These are phyloP conservation scores for Acipenser oxyrinchus DNA, from an alignment of 2,797 vertebrate species.

Conservation along the genomic window DNA sequence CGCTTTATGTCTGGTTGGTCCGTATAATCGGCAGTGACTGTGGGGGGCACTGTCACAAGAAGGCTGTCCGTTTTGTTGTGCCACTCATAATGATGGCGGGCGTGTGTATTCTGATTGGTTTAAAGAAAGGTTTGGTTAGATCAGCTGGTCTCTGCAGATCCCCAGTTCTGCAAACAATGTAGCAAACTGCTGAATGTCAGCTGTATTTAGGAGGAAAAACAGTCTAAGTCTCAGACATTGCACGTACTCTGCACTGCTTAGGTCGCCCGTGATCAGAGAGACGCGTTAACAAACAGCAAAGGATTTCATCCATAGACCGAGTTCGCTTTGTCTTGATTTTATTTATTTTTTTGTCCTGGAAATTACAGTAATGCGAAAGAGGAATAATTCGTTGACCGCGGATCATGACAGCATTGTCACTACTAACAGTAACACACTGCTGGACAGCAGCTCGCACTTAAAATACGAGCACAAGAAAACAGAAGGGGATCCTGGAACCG, in stretches of 20 bases:
- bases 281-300: not conserved
- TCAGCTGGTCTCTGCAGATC: slow-evolving; percentile 58
- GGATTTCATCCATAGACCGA: not conserved
- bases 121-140: slow-evolving; percentile 24
- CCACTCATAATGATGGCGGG: slow-evolving; percentile 16
- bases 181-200: slow-evolving; percentile 32
- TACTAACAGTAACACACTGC: slow-evolving; percentile 30
- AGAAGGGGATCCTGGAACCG: slow-evolving; percentile 26
- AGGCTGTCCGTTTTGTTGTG: not conserved
- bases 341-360: not conserved
- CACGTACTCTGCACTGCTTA: slow-evolving; percentile 9
- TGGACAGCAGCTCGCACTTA: slow-evolving; percentile 52
- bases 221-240: slow-evolving; percentile 5
- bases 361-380: slow-evolving; percentile 73
- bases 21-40: too few species aligned
- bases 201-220: slow-evolving; percentile 21
- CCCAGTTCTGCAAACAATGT: slow-evolving; percentile 40
- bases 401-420: slow-evolving; percentile 54
- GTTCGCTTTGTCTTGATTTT: not conserved
- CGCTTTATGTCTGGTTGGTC: too few species aligned
- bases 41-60: too few species aligned
- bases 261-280: not conserved
- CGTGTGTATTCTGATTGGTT: slow-evolving; percentile 40
- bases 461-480: slow-evolving; percentile 45
- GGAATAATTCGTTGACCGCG: slow-evolving; percentile 54